Evolutionary conservation across 2,113 vertebrate species (phyloP).

Genomic region (Condylura cristata): DNA sequence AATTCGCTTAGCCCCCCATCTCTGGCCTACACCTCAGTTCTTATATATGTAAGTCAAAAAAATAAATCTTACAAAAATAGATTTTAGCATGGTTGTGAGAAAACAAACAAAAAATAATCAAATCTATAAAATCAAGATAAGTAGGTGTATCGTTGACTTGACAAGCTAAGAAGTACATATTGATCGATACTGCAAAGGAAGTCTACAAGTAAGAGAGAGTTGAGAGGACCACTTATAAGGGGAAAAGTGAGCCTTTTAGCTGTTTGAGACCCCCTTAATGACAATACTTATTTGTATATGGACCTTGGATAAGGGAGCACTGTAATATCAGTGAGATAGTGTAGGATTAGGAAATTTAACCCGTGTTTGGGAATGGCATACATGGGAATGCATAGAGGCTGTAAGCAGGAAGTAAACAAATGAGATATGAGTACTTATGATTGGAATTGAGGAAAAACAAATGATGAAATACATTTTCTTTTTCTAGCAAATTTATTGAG

Average conservation of each 20-base stretch:
- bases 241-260: not conserved
- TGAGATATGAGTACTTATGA: not conserved
- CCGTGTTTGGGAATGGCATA: not conserved
- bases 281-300: not conserved
- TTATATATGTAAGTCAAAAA: too few relatives aligned
- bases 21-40: too few relatives aligned
- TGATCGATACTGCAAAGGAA: not conserved
- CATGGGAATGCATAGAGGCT: fast-evolving
- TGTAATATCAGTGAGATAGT: not conserved
- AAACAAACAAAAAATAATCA: not conserved
- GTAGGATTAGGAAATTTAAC: not conserved
- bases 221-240: not conserved
- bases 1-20: too few relatives aligned
- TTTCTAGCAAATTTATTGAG: too few relatives aligned
- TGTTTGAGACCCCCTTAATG: not conserved
- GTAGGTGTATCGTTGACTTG: not conserved
- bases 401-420: not conserved
- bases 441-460: not conserved
- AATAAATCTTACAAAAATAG: not conserved
- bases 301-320: not conserved
- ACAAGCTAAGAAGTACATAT: not conserved
- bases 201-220: not conserved
- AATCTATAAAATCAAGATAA: not conserved
- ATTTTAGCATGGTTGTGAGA: not conserved
- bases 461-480: not conserved